These are phyloP conservation scores for Megamerina dolium DNA, from an alignment of 2,888 invertebrate species.

Conservation along the genomic window DNA sequence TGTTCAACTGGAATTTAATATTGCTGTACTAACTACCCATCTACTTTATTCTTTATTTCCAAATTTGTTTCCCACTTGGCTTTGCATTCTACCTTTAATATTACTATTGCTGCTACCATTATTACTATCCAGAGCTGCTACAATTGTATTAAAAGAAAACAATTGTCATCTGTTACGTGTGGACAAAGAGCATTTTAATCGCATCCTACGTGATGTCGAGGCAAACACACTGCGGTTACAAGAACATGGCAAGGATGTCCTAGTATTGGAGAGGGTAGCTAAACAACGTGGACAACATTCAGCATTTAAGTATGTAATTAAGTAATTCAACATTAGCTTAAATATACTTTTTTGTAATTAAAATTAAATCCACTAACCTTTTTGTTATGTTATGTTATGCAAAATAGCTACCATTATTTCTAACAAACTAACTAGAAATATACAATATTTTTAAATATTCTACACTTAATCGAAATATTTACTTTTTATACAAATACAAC, in stretches of 20 bases:
- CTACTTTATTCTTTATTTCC: too few relatives aligned
- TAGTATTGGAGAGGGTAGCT: slow-evolving; percentile 69
- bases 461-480: too few relatives aligned
- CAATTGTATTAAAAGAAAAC: slow-evolving; percentile 73
- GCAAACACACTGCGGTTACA: slow-evolving; percentile 80
- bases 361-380: too few relatives aligned
- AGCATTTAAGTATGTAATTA: slow-evolving; percentile 57
- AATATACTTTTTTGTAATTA: not conserved
- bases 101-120: slow-evolving; percentile 8
- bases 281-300: slow-evolving; percentile 53
- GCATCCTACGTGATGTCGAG: slow-evolving; percentile 75
- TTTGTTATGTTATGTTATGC: too few relatives aligned
- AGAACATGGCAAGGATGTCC: slow-evolving; percentile 77
- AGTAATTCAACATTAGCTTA: not conserved
- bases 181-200: slow-evolving; percentile 79
- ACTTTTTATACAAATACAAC: too few relatives aligned
- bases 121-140: slow-evolving; percentile 60
- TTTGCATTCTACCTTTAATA: too few relatives aligned
- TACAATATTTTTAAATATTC: too few relatives aligned
- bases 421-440: too few relatives aligned
- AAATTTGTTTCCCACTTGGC: too few relatives aligned
- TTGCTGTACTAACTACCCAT: too few relatives aligned
- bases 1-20: too few relatives aligned
- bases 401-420: too few relatives aligned
- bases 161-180: slow-evolving; percentile 78